Evolutionary conservation across 2,113 vertebrate species (phyloP).

Genomic region (Pluvianellus socialis): DNA sequence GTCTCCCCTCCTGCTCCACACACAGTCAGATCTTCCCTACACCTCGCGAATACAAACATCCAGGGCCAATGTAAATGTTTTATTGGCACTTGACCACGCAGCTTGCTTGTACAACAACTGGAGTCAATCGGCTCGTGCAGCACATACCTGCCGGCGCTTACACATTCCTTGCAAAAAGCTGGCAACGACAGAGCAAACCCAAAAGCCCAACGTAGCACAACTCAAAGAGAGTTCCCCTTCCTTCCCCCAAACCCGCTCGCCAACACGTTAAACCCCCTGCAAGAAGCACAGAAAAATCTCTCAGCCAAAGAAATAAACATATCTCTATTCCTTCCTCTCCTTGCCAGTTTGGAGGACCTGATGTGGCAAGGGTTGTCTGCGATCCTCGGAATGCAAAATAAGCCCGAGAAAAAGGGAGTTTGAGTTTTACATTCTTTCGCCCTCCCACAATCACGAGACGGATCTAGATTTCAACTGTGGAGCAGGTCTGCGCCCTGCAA

Average conservation of each 20-base stretch:
- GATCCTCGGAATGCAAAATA: conserved; percentile 10
- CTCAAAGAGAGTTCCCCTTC: not conserved
- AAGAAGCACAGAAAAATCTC: not conserved
- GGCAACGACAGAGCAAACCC: not conserved
- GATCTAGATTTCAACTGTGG: not conserved
- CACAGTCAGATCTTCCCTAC: not conserved
- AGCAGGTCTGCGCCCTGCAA: not conserved
- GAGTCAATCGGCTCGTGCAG: not conserved
- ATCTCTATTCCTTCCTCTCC: not conserved
- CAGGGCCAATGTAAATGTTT: not conserved
- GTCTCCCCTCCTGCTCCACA: not conserved
- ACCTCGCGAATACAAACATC: not conserved
- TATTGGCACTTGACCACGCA: not conserved
- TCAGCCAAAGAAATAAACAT: not conserved
- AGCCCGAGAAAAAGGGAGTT: not conserved
- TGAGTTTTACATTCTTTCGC: not conserved
- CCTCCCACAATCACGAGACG: not conserved
- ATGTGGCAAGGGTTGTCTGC: conserved; percentile 30
- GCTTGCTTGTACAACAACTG: not conserved
- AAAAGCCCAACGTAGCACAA: not conserved
- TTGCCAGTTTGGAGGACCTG: not conserved
- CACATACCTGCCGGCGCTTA: conserved; percentile 5
- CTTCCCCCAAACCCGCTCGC: not conserved
- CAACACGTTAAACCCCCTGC: not conserved
- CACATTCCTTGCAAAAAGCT: not conserved